Percentiles rank a stretch among this genome's conserved stretches.
Evolutionary conservation across 2,113 vertebrate species (phyloP).

Genomic region (Camelus bactrianus): DNA sequence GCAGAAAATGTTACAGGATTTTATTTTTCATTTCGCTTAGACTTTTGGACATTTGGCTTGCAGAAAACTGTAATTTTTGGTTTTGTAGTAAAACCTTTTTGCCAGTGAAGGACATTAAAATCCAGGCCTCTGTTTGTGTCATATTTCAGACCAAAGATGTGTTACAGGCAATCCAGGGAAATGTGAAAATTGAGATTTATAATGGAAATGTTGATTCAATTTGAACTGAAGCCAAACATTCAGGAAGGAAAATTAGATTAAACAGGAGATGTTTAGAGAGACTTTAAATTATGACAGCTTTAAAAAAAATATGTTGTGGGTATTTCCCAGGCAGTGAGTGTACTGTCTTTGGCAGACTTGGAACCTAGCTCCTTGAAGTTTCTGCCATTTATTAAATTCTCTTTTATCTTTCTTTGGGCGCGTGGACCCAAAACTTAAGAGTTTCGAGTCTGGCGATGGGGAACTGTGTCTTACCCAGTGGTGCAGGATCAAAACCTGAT

Average conservation of each 20-base stretch:
- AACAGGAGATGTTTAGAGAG: constrained; percentile 66
- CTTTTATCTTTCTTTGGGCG: constrained; percentile 40
- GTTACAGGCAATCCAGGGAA: constrained; percentile 58
- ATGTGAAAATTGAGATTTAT: constrained; percentile 72
- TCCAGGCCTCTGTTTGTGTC: constrained; percentile 48
- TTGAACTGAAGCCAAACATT: constrained; percentile 66
- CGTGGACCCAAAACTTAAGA: background rate
- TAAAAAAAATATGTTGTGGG: background rate
- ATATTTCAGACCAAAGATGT: constrained; percentile 50
- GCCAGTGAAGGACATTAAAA: constrained; percentile 60
- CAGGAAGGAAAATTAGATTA: constrained; percentile 71
- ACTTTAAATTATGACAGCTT: constrained; percentile 65
- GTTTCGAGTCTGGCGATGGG: background rate
- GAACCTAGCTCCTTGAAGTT: background rate
- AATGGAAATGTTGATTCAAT: constrained; percentile 70
- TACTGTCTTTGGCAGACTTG: background rate
- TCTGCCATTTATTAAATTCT: background rate
- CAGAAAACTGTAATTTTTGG: constrained; percentile 17
- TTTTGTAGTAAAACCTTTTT: constrained; percentile 41
- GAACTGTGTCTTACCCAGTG: background rate
- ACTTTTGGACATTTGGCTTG: constrained; percentile 46
- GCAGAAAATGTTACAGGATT: background rate
- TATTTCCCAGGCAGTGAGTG: background rate
- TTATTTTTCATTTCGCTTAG: background rate
- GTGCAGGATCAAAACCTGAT: constrained; percentile 10